Evolutionary conservation across 2,113 vertebrate genomes (phyloP), one percentile per base, ranked within the genome.

Genomic region (Agelaius tricolor): DNA sequence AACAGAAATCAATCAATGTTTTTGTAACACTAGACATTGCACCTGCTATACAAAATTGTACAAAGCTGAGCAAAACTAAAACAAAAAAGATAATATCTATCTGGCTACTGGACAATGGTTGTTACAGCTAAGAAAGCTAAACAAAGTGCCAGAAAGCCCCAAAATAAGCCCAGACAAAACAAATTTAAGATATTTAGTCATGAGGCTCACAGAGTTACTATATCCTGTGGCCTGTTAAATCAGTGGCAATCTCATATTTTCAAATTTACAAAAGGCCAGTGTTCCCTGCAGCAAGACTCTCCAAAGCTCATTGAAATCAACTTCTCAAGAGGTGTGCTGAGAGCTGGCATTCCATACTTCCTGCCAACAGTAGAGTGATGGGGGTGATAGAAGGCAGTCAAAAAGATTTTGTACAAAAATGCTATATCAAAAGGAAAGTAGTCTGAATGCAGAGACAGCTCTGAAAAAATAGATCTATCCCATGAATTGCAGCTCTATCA

Each of bases 311-410:
- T 11, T 49, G n/a, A 71, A 81, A 75, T 52, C 30, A 66, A 0
- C 28, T 69, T 22, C 41, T 74, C 15, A 47, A 69, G 33, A 58
- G 13, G 10, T 66, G 10, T 66, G 6, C 20, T 78, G 20, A n/a
- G 43, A 44, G 24, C 11, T 87, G 15, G 3, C 49, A 23, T 73
- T 46, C 17, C 13, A 8, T 27, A 44, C 15, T 13, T 81, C 7
- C 47, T 54, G 24, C 8, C 8, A 49, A 8, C 7, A 58, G 18
- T 0, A 51, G 6, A 15, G 14, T 3, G 3, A 46, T 31, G 9
- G 41, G 8, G 2, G 3, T 84, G 26, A 46, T 22, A 31, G 30
- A 84, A 76, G 11, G 57, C 24, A 84, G 11, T 49, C 5, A 3
- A 23, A 23, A 66, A 74, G 11, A 17, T 49, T 49, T n/a, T 77